Conservation (phyloP, 2,888 invertebrate species). For the Bimastos eiseni region DNA sequence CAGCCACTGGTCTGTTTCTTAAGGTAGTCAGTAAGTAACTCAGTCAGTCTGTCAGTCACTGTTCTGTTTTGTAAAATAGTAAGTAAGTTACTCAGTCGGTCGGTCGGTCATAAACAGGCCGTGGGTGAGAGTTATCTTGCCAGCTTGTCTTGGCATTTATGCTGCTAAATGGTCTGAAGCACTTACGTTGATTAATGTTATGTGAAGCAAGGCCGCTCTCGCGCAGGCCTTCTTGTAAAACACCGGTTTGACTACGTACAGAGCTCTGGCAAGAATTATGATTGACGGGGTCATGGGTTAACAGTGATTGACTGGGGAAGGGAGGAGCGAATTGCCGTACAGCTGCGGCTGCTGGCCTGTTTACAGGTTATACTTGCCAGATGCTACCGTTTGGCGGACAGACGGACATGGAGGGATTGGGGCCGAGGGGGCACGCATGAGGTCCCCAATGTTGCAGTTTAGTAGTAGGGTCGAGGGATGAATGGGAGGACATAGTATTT, state of each 20-base stretch:
- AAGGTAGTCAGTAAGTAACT: neutral
- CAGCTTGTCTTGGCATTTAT: neutral
- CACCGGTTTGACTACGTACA: neutral
- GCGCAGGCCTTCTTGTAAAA: conserved; percentile 3
- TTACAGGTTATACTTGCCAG: conserved; percentile 13
- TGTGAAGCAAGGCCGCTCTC: neutral
- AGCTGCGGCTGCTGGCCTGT: neutral
- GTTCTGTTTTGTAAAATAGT: too few relatives aligned
- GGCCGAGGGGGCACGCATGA: neutral
- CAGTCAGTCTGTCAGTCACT: neutral
- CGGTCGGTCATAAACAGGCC: neutral
- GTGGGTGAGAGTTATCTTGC: neutral
- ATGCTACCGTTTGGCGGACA: neutral
- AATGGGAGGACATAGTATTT: neutral
- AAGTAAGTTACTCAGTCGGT: neutral
- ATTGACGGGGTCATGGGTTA: conserved; percentile 19
- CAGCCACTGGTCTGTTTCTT: too few relatives aligned
- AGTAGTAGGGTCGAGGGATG: neutral
- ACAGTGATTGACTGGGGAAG: neutral
- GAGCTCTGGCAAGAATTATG: neutral
- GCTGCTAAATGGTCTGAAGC: neutral
- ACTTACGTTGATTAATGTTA: neutral
- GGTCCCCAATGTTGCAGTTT: neutral
- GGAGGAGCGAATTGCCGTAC: conserved; percentile 8
- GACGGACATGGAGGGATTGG: neutral